phyloP scores from a whole-genome alignment of 2,888 invertebrate genomes.

The Pammene fasciana region DNA sequence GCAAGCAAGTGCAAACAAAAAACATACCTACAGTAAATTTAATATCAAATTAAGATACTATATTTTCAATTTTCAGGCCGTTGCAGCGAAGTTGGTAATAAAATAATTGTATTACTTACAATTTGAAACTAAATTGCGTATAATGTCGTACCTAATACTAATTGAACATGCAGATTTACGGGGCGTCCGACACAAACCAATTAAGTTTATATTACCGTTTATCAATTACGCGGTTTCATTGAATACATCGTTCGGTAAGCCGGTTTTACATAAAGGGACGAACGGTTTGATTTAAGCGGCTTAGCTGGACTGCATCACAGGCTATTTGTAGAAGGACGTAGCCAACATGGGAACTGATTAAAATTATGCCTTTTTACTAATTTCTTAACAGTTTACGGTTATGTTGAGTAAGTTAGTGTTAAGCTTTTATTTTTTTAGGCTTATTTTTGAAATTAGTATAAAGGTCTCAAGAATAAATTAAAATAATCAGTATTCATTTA shows the following conservation, averaged over 20 bases:
- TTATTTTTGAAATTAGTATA: no score
- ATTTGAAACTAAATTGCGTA: neutral
- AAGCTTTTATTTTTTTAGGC: no score
- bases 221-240: slow-evolving; percentile 18
- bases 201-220: slow-evolving; percentile 13
- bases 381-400: neutral
- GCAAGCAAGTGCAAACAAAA: no score
- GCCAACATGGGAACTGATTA: neutral
- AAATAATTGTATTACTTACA: no score
- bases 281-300: slow-evolving; percentile 10
- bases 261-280: slow-evolving; percentile 3
- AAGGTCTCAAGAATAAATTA: no score
- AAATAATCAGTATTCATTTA: no score
- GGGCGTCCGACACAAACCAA: neutral
- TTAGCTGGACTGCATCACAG: neutral
- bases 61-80: no score
- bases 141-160: neutral
- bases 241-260: slow-evolving; percentile 7
- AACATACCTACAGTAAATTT: no score
- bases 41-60: no score
- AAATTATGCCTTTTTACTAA: neutral
- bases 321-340: neutral
- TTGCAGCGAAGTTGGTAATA: no score
- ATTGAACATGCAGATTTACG: neutral
- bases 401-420: no score